These are phyloP conservation scores for Oryctes rhinoceros DNA, from an alignment of 1,140 invertebrate species.

Conservation along the genomic window DNA sequence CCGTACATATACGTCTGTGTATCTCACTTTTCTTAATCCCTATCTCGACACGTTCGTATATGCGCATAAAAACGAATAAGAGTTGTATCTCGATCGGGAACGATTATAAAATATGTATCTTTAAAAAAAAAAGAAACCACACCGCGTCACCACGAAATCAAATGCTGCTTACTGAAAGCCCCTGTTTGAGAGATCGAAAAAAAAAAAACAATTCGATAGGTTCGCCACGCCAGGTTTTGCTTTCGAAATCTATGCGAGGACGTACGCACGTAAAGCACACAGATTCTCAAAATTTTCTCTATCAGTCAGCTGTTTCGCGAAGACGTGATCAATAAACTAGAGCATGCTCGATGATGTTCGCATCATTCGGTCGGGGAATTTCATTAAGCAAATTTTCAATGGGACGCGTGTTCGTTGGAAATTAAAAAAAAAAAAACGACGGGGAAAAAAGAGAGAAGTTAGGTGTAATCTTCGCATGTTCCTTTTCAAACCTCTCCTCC, in stretches of 20 bases:
- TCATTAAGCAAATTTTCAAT: slow-evolving; percentile 11
- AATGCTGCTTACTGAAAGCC: too few relatives aligned
- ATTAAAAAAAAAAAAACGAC: background rate
- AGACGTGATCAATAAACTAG: slow-evolving; percentile 1
- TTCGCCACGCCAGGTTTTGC: background rate
- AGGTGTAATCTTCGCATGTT: background rate
- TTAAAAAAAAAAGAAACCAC: too few relatives aligned
- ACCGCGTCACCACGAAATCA: too few relatives aligned
- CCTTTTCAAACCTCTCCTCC: background rate
- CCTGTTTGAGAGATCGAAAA: too few relatives aligned
- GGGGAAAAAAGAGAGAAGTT: background rate
- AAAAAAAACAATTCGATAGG: too few relatives aligned
- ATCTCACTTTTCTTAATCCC: background rate
- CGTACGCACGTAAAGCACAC: background rate
- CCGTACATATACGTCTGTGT: background rate
- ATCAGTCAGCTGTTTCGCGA: slow-evolving; percentile 12
- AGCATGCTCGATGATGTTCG: background rate
- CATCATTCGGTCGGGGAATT: background rate
- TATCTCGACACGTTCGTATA: too few relatives aligned
- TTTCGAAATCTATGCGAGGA: background rate
- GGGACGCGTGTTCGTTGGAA: background rate
- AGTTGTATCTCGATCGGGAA: too few relatives aligned
- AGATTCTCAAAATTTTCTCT: slow-evolving; percentile 19
- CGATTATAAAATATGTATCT: too few relatives aligned
- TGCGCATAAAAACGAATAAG: too few relatives aligned